These are phyloP conservation scores for Podarcis raffonei DNA, from an alignment of 2,113 vertebrate species.

Conservation along the genomic window DNA sequence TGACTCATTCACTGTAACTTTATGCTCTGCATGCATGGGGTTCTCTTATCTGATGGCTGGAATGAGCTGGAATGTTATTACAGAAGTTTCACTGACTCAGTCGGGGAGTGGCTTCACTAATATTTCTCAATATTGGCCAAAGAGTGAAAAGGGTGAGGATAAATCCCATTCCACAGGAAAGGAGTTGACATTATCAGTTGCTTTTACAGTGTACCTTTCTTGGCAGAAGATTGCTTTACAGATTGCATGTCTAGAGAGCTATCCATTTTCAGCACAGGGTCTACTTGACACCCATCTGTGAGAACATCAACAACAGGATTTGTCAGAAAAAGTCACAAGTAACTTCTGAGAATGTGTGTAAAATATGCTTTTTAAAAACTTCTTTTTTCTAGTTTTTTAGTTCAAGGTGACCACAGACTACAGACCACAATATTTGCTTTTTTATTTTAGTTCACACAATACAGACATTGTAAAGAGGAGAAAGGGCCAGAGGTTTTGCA, in stretches of 20 bases:
- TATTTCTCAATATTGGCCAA: constrained; percentile 41
- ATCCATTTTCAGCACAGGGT: constrained; percentile 33
- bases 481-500: not conserved
- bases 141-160: not conserved
- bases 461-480: not conserved
- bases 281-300: not conserved
- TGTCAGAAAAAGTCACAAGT: constrained; percentile 36
- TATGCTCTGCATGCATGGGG: not conserved
- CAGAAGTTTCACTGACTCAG: constrained; percentile 54
- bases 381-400: constrained; percentile 29
- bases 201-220: constrained; percentile 52
- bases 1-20: constrained; percentile 37
- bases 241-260: constrained; percentile 18
- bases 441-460: not conserved
- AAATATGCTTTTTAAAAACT: constrained; percentile 12
- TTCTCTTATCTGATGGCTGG: constrained; percentile 36
- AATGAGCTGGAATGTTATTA: constrained; percentile 15
- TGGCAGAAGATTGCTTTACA: constrained; percentile 47
- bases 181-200: constrained; percentile 55
- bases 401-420: not conserved
- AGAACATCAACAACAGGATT: constrained; percentile 33
- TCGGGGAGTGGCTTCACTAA: constrained; percentile 26
- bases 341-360: not conserved
- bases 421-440: not conserved
- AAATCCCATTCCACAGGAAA: constrained; percentile 46